Evolutionary conservation across 2,113 vertebrate species (phyloP).

Genomic region (Tenebrosternarchus preto): DNA sequence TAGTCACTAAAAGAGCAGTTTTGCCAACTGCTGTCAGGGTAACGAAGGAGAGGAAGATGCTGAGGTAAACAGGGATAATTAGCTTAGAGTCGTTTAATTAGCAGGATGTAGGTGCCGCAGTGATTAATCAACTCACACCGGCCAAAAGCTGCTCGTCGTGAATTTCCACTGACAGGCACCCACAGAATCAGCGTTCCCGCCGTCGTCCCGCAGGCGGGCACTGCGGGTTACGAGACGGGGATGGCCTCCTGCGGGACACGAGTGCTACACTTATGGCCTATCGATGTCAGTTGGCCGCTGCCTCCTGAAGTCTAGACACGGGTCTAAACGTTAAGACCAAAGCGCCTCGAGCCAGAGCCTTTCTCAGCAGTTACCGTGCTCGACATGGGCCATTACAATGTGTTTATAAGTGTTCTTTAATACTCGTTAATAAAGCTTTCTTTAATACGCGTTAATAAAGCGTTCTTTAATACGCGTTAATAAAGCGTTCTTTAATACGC

Average conservation of each 20-base stretch:
- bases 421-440: too few species aligned
- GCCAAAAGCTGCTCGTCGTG: constrained; percentile 39
- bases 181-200: constrained; percentile 44
- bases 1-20: constrained; percentile 26
- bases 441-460: too few species aligned
- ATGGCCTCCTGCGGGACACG: background rate
- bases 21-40: constrained; percentile 39
- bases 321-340: background rate
- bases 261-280: background rate
- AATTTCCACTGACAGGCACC: constrained; percentile 42
- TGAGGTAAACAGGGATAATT: constrained; percentile 37
- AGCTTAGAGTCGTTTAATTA: too few species aligned
- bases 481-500: too few species aligned
- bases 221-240: background rate
- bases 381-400: background rate
- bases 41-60: constrained; percentile 49
- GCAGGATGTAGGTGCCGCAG: too few species aligned
- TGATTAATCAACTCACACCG: constrained; percentile 47
- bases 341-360: background rate
- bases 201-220: background rate
- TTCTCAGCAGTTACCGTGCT: background rate
- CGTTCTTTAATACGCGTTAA: too few species aligned
- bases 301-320: background rate
- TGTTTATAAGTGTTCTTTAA: background rate
- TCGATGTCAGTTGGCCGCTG: background rate